These are phyloP conservation scores for Alca torda DNA, from an alignment of 2,797 vertebrate genomes.

Conservation along the genomic window DNA sequence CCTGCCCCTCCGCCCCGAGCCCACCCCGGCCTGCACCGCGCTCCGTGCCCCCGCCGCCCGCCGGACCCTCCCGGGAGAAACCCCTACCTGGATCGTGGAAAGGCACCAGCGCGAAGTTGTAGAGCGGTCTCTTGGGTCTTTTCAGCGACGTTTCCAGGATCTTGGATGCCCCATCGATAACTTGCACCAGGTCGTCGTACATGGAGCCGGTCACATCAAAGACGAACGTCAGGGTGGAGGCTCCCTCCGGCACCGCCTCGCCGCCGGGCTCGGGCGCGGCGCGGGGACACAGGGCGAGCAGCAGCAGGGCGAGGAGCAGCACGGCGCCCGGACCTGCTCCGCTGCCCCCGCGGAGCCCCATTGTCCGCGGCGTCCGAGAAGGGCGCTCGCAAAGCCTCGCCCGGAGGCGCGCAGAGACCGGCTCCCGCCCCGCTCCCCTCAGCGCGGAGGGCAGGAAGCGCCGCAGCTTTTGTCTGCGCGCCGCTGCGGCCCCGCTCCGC, in stretches of 20 bases:
- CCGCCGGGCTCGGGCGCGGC: constrained; percentile 55
- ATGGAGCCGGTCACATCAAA: constrained; percentile 99
- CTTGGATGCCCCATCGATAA: constrained; percentile 97
- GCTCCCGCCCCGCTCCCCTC: background rate
- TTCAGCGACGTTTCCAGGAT: constrained; percentile 95
- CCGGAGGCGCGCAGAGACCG: background rate
- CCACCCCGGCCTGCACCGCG: background rate
- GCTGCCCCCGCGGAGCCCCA: constrained; percentile 36
- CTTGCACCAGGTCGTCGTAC: constrained; percentile 98
- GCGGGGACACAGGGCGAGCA: constrained; percentile 63
- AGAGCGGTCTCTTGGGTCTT: constrained; percentile 89
- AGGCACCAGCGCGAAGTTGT: constrained; percentile 95
- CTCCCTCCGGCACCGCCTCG: constrained; percentile 88
- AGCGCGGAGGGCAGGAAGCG: background rate
- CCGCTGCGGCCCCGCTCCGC: constrained; percentile 22
- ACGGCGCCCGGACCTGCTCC: background rate
- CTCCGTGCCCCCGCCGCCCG: background rate
- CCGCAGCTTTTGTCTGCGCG: constrained; percentile 57
- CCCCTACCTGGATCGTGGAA: constrained; percentile 96
- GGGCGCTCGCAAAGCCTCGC: background rate
- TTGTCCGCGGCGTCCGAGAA: background rate
- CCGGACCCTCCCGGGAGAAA: background rate
- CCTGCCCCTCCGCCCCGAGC: background rate
- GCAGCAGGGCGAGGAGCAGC: constrained; percentile 11
- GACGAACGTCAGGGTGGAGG: constrained; percentile 95